Conservation (phyloP, 2,113 vertebrate genomes). For the Atlantisia rogersi region DNA sequence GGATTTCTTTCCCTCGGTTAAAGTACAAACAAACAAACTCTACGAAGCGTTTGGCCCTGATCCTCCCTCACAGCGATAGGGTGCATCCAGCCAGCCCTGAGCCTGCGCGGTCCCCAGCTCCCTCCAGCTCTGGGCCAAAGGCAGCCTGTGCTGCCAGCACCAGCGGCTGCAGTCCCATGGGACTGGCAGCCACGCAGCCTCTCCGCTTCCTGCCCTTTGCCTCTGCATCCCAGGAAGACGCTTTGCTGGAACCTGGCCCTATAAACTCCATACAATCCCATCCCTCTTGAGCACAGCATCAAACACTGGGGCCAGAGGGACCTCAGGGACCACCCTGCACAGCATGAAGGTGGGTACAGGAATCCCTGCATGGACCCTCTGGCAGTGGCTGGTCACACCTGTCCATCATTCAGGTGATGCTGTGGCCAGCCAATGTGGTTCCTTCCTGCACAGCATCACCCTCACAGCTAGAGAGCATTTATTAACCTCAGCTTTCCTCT, state of each 20-base stretch:
- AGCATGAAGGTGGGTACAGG: neutral
- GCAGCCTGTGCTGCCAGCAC: neutral
- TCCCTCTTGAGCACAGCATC: neutral
- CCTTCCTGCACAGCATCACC: fast-evolving
- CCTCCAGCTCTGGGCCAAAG: conserved; percentile 29
- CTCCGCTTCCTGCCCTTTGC: neutral
- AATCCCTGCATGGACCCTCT: neutral
- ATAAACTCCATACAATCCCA: neutral
- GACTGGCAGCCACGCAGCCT: fast-evolving
- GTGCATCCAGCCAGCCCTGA: neutral
- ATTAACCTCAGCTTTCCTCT: neutral
- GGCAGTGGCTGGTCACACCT: fast-evolving
- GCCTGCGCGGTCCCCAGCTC: neutral
- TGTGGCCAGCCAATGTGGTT: neutral
- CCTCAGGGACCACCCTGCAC: neutral
- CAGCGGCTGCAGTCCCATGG: fast-evolving
- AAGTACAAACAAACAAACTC: conserved; percentile 61
- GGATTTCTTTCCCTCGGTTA: conserved; percentile 39
- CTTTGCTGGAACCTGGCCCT: neutral
- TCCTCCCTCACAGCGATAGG: neutral
- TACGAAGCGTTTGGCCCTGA: neutral
- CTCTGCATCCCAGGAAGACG: neutral
- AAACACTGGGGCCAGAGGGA: fast-evolving
- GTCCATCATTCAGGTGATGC: fast-evolving
- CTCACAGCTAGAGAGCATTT: neutral